Base-by-base conservation (phyloP, 2,888 invertebrate genomes). In the Mactromeris polynyma region DNA sequence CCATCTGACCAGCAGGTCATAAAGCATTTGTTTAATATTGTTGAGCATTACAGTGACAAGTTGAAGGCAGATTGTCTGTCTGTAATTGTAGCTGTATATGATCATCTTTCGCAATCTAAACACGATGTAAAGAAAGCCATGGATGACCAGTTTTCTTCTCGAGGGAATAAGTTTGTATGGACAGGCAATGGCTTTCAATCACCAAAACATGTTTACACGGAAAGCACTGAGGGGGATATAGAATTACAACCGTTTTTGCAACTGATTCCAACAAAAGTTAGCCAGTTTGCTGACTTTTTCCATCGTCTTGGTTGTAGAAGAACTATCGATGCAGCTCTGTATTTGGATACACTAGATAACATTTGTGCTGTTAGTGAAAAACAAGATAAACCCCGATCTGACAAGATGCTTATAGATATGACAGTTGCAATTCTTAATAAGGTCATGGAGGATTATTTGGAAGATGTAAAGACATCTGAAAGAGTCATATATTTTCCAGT, bases 401-500 rank as follows among this genome's bases (percentile, higher is more conserved):
- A n/a, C 19, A 42, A 21, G 11, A n/a, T 6, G n/a, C 38, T 85
- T 33, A 64, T 36, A 21, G 14, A 54, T 4, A 83, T 77, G 64
- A 51, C 33, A 2, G 54, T 84, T 38, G 21, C 26, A 3, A 84
- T 84, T 21, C 58, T 84, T 2, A 84, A 51, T 14, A 84, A 78
- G 51, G n/a, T 84, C 2, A 36, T 51, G 36, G 51, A 84, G 14
- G 36, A 84, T 21, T 31, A 69, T 64, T 51, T 46, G 2, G 51
- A 81, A 2, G 17, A 81, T 80, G 40, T 69, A 19, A 9, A 64
- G 11, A 3, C 17, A 2, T 69, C 26, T 51, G 51, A 31, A 14
- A 26, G 21, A 77, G 21, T 33, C 9, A 81, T 88, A 11, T 85
- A 78, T 26, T 81, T 88, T 77, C 88, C 88, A 38, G 81, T 81